These are phyloP conservation scores for Microcebus ravelobensis DNA, from an alignment of 2,113 vertebrate species.

Conservation along the genomic window DNA sequence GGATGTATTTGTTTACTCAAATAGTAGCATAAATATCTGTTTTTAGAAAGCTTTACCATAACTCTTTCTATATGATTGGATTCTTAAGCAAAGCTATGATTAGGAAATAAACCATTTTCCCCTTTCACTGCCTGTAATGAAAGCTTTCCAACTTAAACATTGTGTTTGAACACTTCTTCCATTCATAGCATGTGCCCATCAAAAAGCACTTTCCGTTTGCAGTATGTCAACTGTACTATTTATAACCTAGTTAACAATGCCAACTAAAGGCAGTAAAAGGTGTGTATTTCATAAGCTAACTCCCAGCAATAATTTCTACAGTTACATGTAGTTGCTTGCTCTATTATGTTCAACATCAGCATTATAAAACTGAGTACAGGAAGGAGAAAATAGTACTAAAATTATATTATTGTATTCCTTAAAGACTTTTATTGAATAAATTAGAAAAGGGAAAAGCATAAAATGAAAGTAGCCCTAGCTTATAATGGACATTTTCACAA, in stretches of 20 bases:
- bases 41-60: conserved; percentile 17
- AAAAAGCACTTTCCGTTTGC: conserved; percentile 79
- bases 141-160: conserved; percentile 79
- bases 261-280: conserved; percentile 82
- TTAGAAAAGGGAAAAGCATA: conserved; percentile 49
- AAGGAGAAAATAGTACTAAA: conserved; percentile 67
- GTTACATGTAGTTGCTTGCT: conserved; percentile 79
- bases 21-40: conserved; percentile 47
- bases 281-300: conserved; percentile 87
- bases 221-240: conserved; percentile 80
- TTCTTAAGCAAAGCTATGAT: conserved; percentile 60
- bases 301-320: conserved; percentile 79
- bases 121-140: conserved; percentile 77
- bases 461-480: conserved; percentile 1
- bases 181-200: conserved; percentile 81
- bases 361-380: conserved; percentile 70
- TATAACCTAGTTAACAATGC: conserved; percentile 85
- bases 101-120: conserved; percentile 76
- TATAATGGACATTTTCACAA: neutral
- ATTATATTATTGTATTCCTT: conserved; percentile 56
- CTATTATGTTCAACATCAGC: conserved; percentile 79
- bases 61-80: conserved; percentile 55
- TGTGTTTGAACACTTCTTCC: conserved; percentile 79
- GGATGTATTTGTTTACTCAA: neutral
- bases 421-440: conserved; percentile 65